Base-by-base conservation (phyloP, 2,888 invertebrate genomes). In the Synanthedon vespiformis region DNA sequence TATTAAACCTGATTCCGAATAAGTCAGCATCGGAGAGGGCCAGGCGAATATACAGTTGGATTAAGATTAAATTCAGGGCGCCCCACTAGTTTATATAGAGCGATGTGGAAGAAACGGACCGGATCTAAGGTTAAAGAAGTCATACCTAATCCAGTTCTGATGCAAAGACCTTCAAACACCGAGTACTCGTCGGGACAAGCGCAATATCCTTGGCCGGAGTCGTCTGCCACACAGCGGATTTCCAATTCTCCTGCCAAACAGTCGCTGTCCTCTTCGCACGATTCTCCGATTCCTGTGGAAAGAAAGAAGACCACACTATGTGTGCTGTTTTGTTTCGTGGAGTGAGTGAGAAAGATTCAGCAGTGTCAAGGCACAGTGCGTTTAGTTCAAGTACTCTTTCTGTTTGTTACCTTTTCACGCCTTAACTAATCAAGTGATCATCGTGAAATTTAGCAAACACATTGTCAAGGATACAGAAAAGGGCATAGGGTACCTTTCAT, bases 231-330 rank as follows among this genome's bases (percentile, higher is more conserved):
- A 52, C 86, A 87, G 6, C 64, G 62, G 40, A 85, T 78, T 58
- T 79, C 75, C 57, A 77, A 14, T 1, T 70, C 74, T 0, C 85
- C 86, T 0, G 84, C 84, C 40, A 82, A 50, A 48, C 87, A 87
- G 56, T 87, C 87, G 48, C 71, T 74, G 61, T 79, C 66, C 1
- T 63, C 61, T 6, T 72, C 64, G 34, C 87, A 87, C 1, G 14
- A 1, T 18, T 86, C 87, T 0, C 85, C 85, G 1, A 86, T 60
- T 54, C 80, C 87, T 88, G 61, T 3, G n/a, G n/a, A n/a, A n/a
- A n/a, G n/a, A n/a, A n/a, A n/a, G n/a, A n/a, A n/a, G n/a, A n/a
- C n/a, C n/a, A n/a, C n/a, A n/a, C n/a, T n/a, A n/a, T n/a, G n/a
- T n/a, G n/a, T n/a, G n/a, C n/a, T n/a, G n/a, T n/a, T n/a, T n/a